Base-by-base conservation (phyloP, 1,140 invertebrate species). In the Calosoma granatense region DNA sequence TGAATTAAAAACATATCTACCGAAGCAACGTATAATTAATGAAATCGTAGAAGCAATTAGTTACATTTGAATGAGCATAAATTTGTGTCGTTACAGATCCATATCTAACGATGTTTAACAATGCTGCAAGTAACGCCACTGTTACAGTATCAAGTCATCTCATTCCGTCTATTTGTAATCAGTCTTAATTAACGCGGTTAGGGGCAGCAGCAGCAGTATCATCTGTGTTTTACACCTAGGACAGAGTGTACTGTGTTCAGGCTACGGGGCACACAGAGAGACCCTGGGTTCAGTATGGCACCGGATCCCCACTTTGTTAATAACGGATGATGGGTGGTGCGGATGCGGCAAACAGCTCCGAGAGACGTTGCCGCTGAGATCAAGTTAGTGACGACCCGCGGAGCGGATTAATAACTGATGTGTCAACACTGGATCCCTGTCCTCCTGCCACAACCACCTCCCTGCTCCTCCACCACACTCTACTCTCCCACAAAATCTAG, bases 361-460 rank as follows among this genome's bases (percentile, higher is more conserved):
- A 12, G 26, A 4, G 41, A 12, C 41, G 41, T 47, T 17, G 9
- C 15, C 41, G 41, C 17, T 17, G 41, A 47, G 41, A 47, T 47
- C 41, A 47, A 12, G 41, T 47, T 47, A 47, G 41, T 47, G 41
- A 47, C 41, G 41, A 47, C 41, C 41, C 41, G 17, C 15, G 41
- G 15, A 47, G 41, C 41, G 41, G 41, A 47, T 47, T 47, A 47
- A 47, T 47, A 47, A 47, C 41, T 47, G 41, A 47, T 47, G 41
- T 47, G 41, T 47, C 41, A 47, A 47, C 41, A 47, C 17, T 11
- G 9, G 6, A n/a, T n/a, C 41, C 15, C 41, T 47, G 41, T 11
- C 3, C 14, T 30, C 14, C 26, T 30, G n/a, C n/a, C n/a, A n/a
- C n/a, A n/a, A n/a, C n/a, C n/a, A n/a, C n/a, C n/a, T n/a, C n/a